Base-by-base conservation (phyloP, 1,140 invertebrate species). In the Adelges cooleyi region DNA sequence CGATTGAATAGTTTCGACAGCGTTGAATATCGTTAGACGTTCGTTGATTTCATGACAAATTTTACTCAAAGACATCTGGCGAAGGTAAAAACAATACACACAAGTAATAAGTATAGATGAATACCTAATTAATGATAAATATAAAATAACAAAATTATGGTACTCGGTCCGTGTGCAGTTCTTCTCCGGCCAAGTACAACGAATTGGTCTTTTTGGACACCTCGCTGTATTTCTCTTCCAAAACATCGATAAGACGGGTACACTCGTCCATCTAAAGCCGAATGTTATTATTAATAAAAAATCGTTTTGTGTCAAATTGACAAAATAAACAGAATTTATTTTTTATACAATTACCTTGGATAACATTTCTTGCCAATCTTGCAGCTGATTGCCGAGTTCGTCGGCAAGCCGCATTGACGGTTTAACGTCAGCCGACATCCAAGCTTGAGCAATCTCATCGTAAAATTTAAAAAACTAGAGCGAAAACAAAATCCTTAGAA, bases 161-260 rank as follows among this genome's bases (percentile, higher is more conserved):
- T 44, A 62, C 56, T 42, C 46, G 56, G 46, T 62, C 56, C 3
- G 56, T 62, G 20, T 62, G 56, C n/a, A 62, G 13, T 48, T 44
- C 56, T 48, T 62, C 56, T 46, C 56, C 56, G 15, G 56, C 56
- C 6, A 62, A 48, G 20, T 62, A 62, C 23, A 62, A 48, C 15
- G 56, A 62, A 13, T 62, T 62, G 44, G 56, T 62, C 46, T 62
- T 62, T 15, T 62, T 62, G n/a, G 56, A 62, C 20, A 62, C 56
- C 9, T 62, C 56, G 20, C 25, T 62, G 17, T 62, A 62, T 48
- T 62, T 62, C 9, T 46, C 42, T 62, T 62, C 56, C 9, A 62
- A 62, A 18, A 22, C 18, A 22, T 33, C 18, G 11, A 62, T 62
- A 29, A 62, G 42, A 2, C 44, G n/a, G 17, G 46, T 62, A 62